Conservation (phyloP, 1,140 invertebrate genomes). For the Tyrophagus putrescentiae region DNA sequence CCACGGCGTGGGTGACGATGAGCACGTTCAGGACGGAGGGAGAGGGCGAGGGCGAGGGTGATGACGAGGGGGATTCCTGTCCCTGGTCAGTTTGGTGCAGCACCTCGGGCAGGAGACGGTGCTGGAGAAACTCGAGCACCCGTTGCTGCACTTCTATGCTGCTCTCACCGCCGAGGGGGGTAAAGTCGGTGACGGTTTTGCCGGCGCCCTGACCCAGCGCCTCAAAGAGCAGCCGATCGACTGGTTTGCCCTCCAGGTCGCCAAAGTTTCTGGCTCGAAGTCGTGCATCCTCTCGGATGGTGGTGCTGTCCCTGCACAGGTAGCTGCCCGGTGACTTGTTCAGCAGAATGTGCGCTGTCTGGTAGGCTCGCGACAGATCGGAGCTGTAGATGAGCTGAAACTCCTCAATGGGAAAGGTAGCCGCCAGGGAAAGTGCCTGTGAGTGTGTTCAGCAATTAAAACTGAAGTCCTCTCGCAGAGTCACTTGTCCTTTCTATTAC, state of each 20-base stretch:
- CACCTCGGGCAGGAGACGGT: background rate
- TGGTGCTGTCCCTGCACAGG: background rate
- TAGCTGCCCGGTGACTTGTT: background rate
- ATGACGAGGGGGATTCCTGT: too few species aligned
- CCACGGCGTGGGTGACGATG: conserved; percentile 23
- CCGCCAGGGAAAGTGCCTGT: conserved; percentile 8
- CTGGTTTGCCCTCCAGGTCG: conserved; percentile 13
- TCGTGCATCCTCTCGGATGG: background rate
- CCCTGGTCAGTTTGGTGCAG: background rate
- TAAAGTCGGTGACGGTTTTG: conserved; percentile 1
- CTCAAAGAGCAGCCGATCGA: background rate
- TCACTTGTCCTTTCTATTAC: too few species aligned
- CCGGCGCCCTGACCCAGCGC: conserved; percentile 5
- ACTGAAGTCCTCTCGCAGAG: too few species aligned
- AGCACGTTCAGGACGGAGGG: background rate
- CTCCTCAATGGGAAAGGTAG: background rate
- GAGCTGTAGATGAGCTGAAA: conserved; percentile 16
- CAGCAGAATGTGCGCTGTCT: conserved; percentile 12
- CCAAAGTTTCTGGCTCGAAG: conserved; percentile 22
- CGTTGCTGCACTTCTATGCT: conserved; percentile 8
- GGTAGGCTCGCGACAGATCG: conserved; percentile 19
- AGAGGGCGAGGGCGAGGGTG: too few species aligned
- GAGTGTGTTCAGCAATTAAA: too few species aligned
- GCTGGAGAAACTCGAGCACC: conserved; percentile 15
- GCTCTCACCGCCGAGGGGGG: conserved; percentile 19